Base-by-base conservation (phyloP, 1,140 invertebrate species). In the Epicauta chinensis region DNA sequence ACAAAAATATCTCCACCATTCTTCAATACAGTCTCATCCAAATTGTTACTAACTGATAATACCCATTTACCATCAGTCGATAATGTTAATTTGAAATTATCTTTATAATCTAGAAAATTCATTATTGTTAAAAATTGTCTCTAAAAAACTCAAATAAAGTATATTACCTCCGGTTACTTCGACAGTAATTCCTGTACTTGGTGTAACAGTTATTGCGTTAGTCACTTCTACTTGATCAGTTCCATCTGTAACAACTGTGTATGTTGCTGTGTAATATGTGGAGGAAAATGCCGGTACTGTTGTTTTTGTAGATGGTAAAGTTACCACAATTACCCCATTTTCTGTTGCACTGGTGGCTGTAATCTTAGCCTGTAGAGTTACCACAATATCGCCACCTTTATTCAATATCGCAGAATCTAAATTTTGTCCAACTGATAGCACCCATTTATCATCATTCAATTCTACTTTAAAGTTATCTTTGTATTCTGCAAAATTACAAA, bases 1-100 rank as follows among this genome's bases (percentile, higher is more conserved):
- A 57, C 34, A 16, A 49, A 9, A 4, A 57, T 31, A 36, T 52
- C n/a, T n/a, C n/a, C n/a, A n/a, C n/a, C 55, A 2, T 32, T 14
- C 1, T 46, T 23, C 16, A 52, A 17, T 30, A 34, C n/a, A 3
- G 15, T 10, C 9, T 23, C 10, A 35, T 14, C 15, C 11, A 56
- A 36, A 16, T 51, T 14, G 5, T 31, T 16, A 5, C 0, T 31
- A 15, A 56, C 16, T 11, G 16, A 9, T 15, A 54, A 14, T n/a
- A 3, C 10, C 16, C 38, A 54, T 23, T 34, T 3, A 23, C 7
- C 7, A 23, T 2, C 14, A n/a, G 3, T 14, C n/a, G n/a, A n/a
- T n/a, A n/a, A n/a, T n/a, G n/a, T n/a, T n/a, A n/a, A 12, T 16
- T 15, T 7, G 30, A 44, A 43, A 44, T 51, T 43, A 13, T 35